A percentile compares a stretch with the other conserved stretches of the same genome.
phyloP scores from a whole-genome alignment of 2,888 invertebrate genomes.

The Pedicia rivosa region DNA sequence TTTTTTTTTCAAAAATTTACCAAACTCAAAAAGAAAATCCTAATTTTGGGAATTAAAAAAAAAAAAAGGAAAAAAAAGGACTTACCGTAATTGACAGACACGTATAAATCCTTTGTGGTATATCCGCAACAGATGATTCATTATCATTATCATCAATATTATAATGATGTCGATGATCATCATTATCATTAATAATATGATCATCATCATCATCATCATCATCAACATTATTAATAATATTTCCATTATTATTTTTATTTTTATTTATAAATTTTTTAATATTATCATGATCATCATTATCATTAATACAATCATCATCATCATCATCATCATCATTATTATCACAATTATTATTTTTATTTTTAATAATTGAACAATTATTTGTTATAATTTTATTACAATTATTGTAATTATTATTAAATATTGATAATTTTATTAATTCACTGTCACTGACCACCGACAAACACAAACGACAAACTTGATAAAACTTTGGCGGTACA shows the following conservation, averaged over 20 bases:
- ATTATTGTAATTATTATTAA: slow-evolving; percentile 12
- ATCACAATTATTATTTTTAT: slow-evolving; percentile 4
- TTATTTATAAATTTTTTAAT: not conserved
- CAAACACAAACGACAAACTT: slow-evolving; percentile 88
- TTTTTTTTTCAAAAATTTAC: too few relatives aligned
- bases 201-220: slow-evolving; percentile 1
- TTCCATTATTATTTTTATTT: slow-evolving; percentile 1
- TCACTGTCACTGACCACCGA: slow-evolving; percentile 59
- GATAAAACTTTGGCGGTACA: slow-evolving; percentile 85
- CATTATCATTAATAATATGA: not conserved
- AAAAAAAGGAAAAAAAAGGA: slow-evolving; percentile 12
- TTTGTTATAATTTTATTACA: slow-evolving; percentile 10
- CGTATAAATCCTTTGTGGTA: slow-evolving; percentile 50
- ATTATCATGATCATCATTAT: not conserved
- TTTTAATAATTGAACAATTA: slow-evolving; percentile 2
- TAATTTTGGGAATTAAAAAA: too few relatives aligned
- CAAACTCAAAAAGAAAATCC: too few relatives aligned
- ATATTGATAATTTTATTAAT: slow-evolving; percentile 42
- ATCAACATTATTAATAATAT: not conserved
- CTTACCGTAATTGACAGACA: slow-evolving; percentile 67
- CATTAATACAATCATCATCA: not conserved
- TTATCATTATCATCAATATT: not conserved
- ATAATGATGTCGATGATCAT: too few relatives aligned
- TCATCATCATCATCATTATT: slow-evolving; percentile 1
- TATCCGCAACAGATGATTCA: slow-evolving; percentile 17